A percentile compares a stretch with the other conserved stretches of the same genome.
phyloP scores from a whole-genome alignment of 2,797 vertebrate species.

The Coregonus sp. region DNA sequence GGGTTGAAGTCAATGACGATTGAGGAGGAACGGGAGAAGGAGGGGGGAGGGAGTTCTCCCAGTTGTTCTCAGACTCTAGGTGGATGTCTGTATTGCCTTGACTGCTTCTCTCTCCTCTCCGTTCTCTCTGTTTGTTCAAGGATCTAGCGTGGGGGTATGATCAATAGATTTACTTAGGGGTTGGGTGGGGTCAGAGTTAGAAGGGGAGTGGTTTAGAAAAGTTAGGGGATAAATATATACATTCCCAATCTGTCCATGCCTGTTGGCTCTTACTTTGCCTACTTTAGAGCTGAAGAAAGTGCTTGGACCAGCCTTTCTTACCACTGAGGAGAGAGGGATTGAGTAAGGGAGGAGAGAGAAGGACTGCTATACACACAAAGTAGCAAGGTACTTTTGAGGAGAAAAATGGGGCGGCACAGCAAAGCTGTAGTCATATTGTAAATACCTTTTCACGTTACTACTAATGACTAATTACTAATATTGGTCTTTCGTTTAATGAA shows the following conservation, averaged over 20 bases:
- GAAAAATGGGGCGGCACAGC: no score
- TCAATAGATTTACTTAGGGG: background rate
- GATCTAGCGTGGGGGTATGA: no score
- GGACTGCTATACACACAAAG: background rate
- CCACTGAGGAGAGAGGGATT: conserved; percentile 40
- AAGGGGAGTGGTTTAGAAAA: no score
- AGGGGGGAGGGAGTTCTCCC: conserved; percentile 2
- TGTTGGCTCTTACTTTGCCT: conserved; percentile 66
- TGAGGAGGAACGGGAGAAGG: conserved; percentile 20
- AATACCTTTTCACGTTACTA: no score
- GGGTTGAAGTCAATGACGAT: conserved; percentile 48
- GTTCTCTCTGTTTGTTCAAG: background rate
- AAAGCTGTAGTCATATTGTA: no score
- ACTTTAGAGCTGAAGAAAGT: conserved; percentile 66
- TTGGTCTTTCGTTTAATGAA: background rate
- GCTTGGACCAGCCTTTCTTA: conserved; percentile 60
- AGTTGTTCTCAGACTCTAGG: conserved; percentile 37
- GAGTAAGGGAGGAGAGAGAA: conserved; percentile 18
- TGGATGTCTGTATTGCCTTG: conserved; percentile 1
- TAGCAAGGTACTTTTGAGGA: no score
- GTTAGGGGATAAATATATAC: background rate
- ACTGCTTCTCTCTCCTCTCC: conserved; percentile 32
- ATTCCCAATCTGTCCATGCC: conserved; percentile 16
- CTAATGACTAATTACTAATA: no score
- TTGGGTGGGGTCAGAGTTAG: no score